Conservation (phyloP, 2,797 vertebrate species). For the Tolypeutes matacus region DNA sequence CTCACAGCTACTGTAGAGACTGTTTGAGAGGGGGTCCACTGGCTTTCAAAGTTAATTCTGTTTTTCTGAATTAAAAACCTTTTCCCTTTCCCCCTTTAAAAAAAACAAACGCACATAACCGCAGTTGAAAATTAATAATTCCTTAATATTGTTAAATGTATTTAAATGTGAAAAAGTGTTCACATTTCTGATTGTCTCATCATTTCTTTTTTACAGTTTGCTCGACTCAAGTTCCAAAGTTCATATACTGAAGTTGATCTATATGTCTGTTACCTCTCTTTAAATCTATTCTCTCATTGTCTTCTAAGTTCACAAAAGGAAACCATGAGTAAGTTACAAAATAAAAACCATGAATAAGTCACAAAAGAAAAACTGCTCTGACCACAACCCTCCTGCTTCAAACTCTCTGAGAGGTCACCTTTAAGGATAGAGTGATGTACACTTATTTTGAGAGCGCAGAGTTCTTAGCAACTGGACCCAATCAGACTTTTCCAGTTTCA, state of each 20-base stretch:
- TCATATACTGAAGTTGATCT: background rate
- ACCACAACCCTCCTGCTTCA: background rate
- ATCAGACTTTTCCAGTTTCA: background rate
- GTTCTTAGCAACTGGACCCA: conserved; percentile 24
- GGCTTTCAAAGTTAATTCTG: background rate
- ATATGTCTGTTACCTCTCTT: background rate
- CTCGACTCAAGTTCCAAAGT: background rate
- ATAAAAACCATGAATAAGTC: conserved; percentile 20
- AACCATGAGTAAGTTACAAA: background rate
- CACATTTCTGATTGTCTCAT: background rate
- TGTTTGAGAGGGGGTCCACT: background rate
- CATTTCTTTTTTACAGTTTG: conserved; percentile 33
- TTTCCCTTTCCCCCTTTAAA: background rate
- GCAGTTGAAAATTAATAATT: background rate
- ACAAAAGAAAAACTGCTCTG: background rate
- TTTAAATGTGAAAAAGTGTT: no score
- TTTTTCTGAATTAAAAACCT: background rate
- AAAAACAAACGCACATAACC: background rate
- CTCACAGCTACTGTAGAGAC: background rate
- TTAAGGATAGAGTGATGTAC: background rate
- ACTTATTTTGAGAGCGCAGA: background rate
- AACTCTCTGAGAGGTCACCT: background rate
- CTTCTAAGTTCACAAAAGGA: conserved; percentile 21
- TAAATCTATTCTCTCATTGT: background rate
- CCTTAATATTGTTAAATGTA: background rate